Evolutionary conservation across 2,797 vertebrate genomes (phyloP).

Genomic region (Anguilla obscura): DNA sequence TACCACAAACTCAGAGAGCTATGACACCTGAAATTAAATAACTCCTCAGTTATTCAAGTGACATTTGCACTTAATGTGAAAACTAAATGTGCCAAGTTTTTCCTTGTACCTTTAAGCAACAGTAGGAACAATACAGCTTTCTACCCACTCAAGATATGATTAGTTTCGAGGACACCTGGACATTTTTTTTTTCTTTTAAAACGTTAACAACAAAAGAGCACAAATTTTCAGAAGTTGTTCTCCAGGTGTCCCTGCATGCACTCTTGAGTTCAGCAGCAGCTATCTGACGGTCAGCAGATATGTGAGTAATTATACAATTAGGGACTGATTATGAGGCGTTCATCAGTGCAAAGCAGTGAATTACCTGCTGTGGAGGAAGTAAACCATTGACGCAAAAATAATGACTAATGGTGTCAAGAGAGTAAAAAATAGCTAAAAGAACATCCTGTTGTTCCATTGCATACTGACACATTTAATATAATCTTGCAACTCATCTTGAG

Average conservation of each 20-base stretch:
- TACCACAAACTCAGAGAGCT: neutral
- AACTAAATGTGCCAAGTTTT: neutral
- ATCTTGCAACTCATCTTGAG: too few species aligned
- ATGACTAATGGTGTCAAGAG: neutral
- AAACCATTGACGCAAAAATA: too few species aligned
- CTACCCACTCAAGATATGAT: neutral
- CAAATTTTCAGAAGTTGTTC: neutral
- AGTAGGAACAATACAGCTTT: neutral
- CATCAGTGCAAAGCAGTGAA: too few species aligned
- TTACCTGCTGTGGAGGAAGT: too few species aligned
- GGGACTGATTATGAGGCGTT: neutral
- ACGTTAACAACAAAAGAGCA: neutral
- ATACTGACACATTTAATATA: neutral
- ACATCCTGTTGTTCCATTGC: neutral
- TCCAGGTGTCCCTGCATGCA: neutral
- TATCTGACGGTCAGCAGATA: neutral
- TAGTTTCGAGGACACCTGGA: slow-evolving; percentile 2
- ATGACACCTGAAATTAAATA: neutral
- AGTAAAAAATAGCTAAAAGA: neutral
- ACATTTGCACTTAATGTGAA: neutral
- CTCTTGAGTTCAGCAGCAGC: neutral
- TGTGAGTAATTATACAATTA: neutral
- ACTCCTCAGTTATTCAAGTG: neutral
- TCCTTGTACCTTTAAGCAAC: neutral
- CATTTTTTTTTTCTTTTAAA: neutral